These are phyloP conservation scores for Gymnothorax javanicus DNA, from an alignment of 2,797 vertebrate genomes.

Conservation along the genomic window DNA sequence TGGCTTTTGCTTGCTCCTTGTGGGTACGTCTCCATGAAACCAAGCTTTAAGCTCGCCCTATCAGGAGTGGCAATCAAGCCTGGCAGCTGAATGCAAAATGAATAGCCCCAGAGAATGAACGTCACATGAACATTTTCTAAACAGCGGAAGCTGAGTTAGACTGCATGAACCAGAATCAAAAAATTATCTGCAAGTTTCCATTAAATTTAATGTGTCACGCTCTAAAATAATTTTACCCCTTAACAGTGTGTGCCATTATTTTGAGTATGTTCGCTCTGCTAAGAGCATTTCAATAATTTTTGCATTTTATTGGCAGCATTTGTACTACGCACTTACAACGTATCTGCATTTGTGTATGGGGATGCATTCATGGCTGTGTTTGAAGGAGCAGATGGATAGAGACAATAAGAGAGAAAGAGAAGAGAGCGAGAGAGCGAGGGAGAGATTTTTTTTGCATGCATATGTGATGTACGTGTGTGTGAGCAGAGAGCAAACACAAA, in stretches of 20 bases:
- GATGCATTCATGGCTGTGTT: no score
- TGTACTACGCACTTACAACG: neutral
- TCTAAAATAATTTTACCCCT: neutral
- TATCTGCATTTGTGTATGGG: neutral
- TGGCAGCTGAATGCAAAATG: conserved; percentile 27
- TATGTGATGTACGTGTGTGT: neutral
- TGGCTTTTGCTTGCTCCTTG: conserved; percentile 5
- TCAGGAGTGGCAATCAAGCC: conserved; percentile 14
- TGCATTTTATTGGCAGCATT: neutral
- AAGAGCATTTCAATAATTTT: neutral
- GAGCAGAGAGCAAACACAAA: neutral
- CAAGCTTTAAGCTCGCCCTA: neutral
- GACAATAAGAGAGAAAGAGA: no score
- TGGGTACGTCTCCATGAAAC: conserved; percentile 15
- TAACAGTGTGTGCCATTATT: neutral
- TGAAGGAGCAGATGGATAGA: no score
- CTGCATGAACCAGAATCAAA: neutral
- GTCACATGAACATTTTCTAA: conserved; percentile 4
- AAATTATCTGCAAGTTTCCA: no score
- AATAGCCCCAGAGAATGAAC: neutral
- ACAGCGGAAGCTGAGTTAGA: neutral
- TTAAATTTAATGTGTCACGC: no score
- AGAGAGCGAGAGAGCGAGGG: no score
- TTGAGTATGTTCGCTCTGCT: neutral
- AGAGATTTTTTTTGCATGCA: no score